phyloP scores from a whole-genome alignment of 2,113 vertebrate species.

The Tupaia chinensis region DNA sequence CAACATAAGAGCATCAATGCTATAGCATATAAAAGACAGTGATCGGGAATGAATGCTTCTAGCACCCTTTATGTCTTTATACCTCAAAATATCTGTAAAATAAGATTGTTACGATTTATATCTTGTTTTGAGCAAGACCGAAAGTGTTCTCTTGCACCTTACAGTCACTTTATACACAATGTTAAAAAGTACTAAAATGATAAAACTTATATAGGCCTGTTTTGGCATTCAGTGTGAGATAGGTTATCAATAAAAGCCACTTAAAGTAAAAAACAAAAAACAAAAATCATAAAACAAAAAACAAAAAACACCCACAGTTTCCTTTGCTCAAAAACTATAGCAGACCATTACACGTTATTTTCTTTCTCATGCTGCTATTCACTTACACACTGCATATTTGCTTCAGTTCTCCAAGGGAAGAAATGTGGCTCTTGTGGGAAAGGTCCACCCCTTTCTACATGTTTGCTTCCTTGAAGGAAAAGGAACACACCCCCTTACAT shows the following conservation, averaged over 20 bases:
- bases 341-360: constrained; percentile 65
- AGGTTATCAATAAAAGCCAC: constrained; percentile 13
- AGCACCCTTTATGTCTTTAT: neutral
- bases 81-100: neutral
- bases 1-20: neutral
- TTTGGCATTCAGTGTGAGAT: constrained; percentile 19
- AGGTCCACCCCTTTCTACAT: constrained; percentile 77
- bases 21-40: neutral
- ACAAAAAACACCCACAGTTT: neutral
- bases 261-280: neutral
- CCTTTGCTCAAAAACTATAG: constrained; percentile 53
- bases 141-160: constrained; percentile 41
- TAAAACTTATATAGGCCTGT: constrained; percentile 44
- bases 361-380: constrained; percentile 73
- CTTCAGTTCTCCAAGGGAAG: constrained; percentile 80
- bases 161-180: neutral
- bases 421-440: constrained; percentile 82
- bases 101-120: neutral
- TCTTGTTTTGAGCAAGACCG: constrained; percentile 31
- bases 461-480: constrained; percentile 78
- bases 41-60: neutral
- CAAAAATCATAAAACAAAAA: neutral
- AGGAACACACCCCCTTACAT: constrained; percentile 75
- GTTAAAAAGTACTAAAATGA: constrained; percentile 33
- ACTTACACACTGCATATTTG: constrained; percentile 74